Evolutionary conservation across 1,140 invertebrate species (phyloP), one percentile per base, ranked within the genome.

Genomic region (Papilio aristodemus): DNA sequence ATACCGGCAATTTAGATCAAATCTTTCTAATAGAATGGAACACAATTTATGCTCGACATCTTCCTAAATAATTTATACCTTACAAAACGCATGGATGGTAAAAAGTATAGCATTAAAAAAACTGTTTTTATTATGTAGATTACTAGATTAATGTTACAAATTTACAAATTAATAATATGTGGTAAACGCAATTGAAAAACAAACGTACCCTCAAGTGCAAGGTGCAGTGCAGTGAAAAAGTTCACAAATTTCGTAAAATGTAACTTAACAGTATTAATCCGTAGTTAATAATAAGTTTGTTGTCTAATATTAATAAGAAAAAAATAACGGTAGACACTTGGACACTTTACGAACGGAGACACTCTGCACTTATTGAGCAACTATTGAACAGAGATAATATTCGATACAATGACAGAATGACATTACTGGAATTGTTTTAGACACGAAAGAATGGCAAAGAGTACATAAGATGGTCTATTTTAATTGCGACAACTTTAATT

Each of bases 1-100:
- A 79, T 77, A 77, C 70, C 67, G 69, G 66, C 63, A 70, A 75
- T 79, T 79, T 77, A 77, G 69, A 69, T 72, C 72, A 68, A 72
- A 77, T 77, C 60, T 70, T 69, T 69, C 39, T 39, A 39, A 46
- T 58, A 50, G n/a, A 68, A 60, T 36, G 39, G 10, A 43, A 25
- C 41, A 25, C 58, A 58, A 43, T 41, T 58, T 43, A 63, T 54
- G 36, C 32, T 10, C 41, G 9, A 39, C 19, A 67, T 43, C 32
- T 6, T 13, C 4, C 13, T 36, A 59, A 17, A 27, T 11, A 19
- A 27, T 22, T 32, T 14, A 27, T 17, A 2, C 27, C 11, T n/a
- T 59, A 57, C n/a, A 59, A 36, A 50, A 25, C 22, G 4, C 19
- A 54, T 54, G 22, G 9, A 25, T 54, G 19, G 10, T 19, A 25